Conservation (phyloP, 2,113 vertebrate species). For the Dicerorhinus sumatrensis region DNA sequence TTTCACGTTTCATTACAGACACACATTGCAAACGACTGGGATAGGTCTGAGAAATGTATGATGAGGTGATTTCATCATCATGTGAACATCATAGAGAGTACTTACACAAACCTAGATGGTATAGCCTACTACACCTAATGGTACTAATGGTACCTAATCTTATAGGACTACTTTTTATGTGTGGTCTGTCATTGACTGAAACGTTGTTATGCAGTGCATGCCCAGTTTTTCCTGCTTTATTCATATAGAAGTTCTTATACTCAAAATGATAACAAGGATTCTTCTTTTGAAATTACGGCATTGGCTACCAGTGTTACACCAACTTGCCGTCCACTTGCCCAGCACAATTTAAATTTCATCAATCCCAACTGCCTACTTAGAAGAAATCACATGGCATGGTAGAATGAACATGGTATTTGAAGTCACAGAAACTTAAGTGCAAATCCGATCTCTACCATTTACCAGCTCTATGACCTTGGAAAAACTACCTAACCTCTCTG, state of each 20-base stretch:
- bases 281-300: neutral
- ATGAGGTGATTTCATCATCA: no score
- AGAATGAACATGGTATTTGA: neutral
- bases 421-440: neutral
- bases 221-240: neutral
- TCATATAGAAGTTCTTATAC: neutral
- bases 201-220: no score
- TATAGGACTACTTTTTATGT: no score
- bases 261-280: neutral
- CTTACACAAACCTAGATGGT: no score
- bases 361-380: neutral
- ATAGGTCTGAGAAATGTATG: no score
- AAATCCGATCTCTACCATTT: neutral
- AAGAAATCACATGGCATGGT: neutral
- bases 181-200: no score
- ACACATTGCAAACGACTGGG: no score
- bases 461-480: neutral
- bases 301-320: neutral
- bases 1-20: neutral
- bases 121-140: no score
- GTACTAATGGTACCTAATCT: no score
- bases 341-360: neutral
- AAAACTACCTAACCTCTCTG: neutral
- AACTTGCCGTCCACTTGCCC: neutral
- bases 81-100: no score